Evolutionary conservation across 1,140 invertebrate species (phyloP).

Genomic region (Bombus fervidus): DNA sequence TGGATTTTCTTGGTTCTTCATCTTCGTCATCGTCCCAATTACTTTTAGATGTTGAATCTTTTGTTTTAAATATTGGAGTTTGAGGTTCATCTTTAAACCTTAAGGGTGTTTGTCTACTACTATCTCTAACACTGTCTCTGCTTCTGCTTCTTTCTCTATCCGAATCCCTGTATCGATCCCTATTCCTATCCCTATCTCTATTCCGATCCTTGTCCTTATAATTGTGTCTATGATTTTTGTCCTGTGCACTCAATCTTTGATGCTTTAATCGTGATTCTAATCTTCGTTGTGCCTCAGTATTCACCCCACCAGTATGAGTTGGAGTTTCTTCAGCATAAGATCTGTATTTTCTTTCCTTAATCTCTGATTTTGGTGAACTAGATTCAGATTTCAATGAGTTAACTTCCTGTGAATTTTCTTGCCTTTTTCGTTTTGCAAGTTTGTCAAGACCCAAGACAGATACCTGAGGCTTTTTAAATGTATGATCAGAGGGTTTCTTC

Average conservation of each 20-base stretch:
- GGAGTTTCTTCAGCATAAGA: conserved; percentile 93
- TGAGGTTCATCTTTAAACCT: conserved; percentile 90
- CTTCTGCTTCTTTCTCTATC: conserved; percentile 69
- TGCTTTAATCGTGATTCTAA: conserved; percentile 86
- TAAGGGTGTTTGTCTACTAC: conserved; percentile 82
- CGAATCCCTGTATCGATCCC: conserved; percentile 67
- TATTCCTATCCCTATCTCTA: conserved; percentile 69
- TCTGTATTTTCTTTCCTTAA: conserved; percentile 88
- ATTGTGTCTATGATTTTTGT: conserved; percentile 56
- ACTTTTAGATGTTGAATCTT: conserved; percentile 88
- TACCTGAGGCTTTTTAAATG: conserved; percentile 90
- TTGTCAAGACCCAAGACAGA: conserved; percentile 94
- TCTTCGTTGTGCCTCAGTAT: conserved; percentile 88
- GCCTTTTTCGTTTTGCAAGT: conserved; percentile 89
- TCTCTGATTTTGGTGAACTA: conserved; percentile 70
- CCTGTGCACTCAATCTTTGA: conserved; percentile 82
- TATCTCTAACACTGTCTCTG: conserved; percentile 73
- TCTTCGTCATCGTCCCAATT: conserved; percentile 95
- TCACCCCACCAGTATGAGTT: conserved; percentile 95
- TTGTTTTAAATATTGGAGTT: conserved; percentile 86
- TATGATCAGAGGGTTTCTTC: conserved; percentile 86
- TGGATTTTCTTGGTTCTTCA: conserved; percentile 87
- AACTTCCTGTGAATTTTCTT: conserved; percentile 80
- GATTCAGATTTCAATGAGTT: conserved; percentile 71
- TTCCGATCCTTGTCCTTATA: conserved; percentile 70